A percentile compares a stretch with the other conserved stretches of the same genome.
Evolutionary conservation across 64 coral and sea anemone species (phyloP).

Genomic region (Montipora cactus): DNA sequence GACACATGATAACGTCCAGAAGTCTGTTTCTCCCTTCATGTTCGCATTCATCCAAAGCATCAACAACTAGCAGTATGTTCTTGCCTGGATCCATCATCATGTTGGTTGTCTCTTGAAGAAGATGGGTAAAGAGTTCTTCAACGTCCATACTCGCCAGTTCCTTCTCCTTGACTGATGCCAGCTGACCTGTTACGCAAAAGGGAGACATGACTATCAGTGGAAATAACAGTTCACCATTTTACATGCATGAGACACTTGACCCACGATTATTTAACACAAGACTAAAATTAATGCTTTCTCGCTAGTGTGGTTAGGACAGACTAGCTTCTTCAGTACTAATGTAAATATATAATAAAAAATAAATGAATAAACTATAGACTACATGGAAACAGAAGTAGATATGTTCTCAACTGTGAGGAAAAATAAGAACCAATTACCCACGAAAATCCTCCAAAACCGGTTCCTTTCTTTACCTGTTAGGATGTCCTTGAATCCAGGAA

Average conservation of each 20-base stretch:
- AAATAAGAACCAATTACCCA: no score
- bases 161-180: not conserved
- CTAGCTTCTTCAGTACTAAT: no score
- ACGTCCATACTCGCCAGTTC: conserved; percentile 51
- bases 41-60: conserved; percentile 81
- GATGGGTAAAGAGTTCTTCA: conserved; percentile 59
- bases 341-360: no score
- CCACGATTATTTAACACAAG: no score
- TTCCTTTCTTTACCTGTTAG: conserved; percentile 16
- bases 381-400: no score
- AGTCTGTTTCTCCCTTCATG: conserved; percentile 36
- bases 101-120: conserved; percentile 72
- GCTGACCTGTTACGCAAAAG: not conserved
- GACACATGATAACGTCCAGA: conserved; percentile 47
- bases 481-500: conserved; percentile 70
- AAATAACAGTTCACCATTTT: no score
- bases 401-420: no score
- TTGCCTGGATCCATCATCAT: conserved; percentile 51
- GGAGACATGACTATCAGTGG: not conserved
- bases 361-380: no score
- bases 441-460: no score
- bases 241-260: no score
- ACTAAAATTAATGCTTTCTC: no score
- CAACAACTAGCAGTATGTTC: conserved; percentile 64
- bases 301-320: no score